phyloP scores from a whole-genome alignment of 2,888 invertebrate species.

The Drosophila cracens region DNA sequence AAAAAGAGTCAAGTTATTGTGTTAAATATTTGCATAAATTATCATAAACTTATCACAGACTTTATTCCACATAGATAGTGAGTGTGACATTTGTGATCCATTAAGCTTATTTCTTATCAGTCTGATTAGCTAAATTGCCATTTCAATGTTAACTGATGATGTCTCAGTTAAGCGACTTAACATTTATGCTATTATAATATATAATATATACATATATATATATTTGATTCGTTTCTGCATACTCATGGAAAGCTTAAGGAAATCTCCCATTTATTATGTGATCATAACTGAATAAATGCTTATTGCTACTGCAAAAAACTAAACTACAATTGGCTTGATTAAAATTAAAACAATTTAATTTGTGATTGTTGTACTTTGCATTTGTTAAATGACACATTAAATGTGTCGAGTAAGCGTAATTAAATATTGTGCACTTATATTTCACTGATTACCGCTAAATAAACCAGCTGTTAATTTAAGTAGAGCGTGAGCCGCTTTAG shows the following conservation, averaged over 20 bases:
- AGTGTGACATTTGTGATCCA: constrained; percentile 3
- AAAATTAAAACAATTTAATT: background rate
- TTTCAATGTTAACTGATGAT: constrained; percentile 13
- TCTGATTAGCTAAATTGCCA: constrained; percentile 17
- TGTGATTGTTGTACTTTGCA: background rate
- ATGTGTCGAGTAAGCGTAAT: constrained; percentile 11
- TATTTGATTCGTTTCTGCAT: background rate
- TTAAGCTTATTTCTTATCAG: constrained; percentile 36
- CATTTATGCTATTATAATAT: constrained; percentile 1
- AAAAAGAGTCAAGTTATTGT: background rate
- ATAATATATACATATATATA: background rate
- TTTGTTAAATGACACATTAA: background rate
- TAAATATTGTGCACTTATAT: background rate
- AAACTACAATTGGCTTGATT: background rate
- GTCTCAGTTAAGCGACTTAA: background rate
- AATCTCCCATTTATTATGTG: background rate
- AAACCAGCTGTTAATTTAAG: constrained; percentile 59
- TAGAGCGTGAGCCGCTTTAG: constrained; percentile 48
- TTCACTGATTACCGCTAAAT: constrained; percentile 1
- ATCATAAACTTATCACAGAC: constrained; percentile 18
- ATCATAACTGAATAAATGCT: background rate
- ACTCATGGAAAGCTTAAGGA: background rate
- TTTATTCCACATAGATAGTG: constrained; percentile 12
- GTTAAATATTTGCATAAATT: constrained; percentile 19
- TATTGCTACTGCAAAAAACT: background rate